phyloP scores from a whole-genome alignment of 1,140 invertebrate species.

The Brachionus plicatilis region DNA sequence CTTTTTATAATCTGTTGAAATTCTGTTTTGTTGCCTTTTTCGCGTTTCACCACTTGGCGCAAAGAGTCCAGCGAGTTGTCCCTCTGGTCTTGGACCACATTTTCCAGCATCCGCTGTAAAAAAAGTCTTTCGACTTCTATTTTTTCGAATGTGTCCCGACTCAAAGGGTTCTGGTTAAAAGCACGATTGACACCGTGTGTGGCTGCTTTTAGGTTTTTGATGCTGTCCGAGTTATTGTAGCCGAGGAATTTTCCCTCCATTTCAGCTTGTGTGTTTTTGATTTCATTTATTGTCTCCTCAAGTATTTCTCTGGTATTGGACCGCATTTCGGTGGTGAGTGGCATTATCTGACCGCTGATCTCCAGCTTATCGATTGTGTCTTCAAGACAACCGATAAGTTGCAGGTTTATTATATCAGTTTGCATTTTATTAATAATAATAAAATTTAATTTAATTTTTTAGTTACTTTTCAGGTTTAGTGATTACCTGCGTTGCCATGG shows the following conservation, averaged over 20 bases:
- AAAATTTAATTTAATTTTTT: background rate
- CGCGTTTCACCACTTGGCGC: background rate
- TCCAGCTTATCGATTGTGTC: constrained; percentile 39
- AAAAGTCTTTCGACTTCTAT: constrained; percentile 34
- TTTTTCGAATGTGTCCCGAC: constrained; percentile 22
- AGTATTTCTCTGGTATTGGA: constrained; percentile 19
- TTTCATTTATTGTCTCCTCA: constrained; percentile 7
- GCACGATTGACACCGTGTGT: background rate
- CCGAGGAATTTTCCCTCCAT: constrained; percentile 6
- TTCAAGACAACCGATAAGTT: constrained; percentile 31
- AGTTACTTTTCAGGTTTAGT: background rate
- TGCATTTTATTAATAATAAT: background rate
- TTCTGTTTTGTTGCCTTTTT: constrained; percentile 20
- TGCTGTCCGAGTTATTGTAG: background rate
- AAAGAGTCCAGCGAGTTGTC: background rate
- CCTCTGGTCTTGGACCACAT: background rate
- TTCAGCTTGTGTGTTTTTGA: background rate
- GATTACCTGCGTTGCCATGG: background rate
- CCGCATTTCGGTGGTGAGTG: background rate
- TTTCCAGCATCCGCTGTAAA: background rate
- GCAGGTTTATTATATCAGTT: background rate
- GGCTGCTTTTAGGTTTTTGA: constrained; percentile 20
- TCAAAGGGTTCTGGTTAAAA: constrained; percentile 24
- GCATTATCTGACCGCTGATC: constrained; percentile 38
- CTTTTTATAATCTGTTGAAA: constrained; percentile 31